These are phyloP conservation scores for Oreochromis niloticus DNA, from an alignment of 2,113 vertebrate genomes.

Conservation along the genomic window DNA sequence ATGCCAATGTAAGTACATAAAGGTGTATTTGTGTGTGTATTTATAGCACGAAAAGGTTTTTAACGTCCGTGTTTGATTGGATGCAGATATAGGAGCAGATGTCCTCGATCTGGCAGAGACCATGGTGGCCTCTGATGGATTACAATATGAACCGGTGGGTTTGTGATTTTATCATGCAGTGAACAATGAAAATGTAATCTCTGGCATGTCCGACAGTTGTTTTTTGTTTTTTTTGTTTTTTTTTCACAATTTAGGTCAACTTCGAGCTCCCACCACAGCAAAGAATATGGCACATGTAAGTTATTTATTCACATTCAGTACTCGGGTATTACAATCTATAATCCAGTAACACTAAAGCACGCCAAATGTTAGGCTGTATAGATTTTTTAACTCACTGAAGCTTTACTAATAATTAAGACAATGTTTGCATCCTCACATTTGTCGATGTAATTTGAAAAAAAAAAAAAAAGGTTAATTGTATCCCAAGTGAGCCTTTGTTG, in stretches of 20 bases:
- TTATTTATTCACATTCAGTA: background rate
- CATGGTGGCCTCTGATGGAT: conserved; percentile 91
- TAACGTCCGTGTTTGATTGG: background rate
- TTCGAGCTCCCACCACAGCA: conserved; percentile 92
- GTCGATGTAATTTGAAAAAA: background rate
- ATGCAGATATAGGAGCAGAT: conserved; percentile 90
- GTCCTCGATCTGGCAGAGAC: conserved; percentile 96
- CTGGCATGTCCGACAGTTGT: background rate
- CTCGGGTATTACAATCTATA: background rate
- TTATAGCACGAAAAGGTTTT: background rate
- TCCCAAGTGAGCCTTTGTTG: background rate
- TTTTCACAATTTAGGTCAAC: conserved; percentile 74
- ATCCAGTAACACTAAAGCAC: background rate
- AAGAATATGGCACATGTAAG: conserved; percentile 92
- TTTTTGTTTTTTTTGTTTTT: fast-evolving
- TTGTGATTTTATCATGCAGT: background rate
- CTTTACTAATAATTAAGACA: background rate
- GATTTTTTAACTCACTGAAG: background rate
- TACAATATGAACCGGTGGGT: conserved; percentile 93
- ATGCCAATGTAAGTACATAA: conserved; percentile 89
- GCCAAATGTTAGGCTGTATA: background rate
- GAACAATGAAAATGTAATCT: background rate
- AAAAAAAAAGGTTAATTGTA: background rate
- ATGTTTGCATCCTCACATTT: background rate
- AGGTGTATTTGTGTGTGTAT: background rate